Conservation (phyloP, 2,888 invertebrate species). For the Leptinotarsa tumamoca region DNA sequence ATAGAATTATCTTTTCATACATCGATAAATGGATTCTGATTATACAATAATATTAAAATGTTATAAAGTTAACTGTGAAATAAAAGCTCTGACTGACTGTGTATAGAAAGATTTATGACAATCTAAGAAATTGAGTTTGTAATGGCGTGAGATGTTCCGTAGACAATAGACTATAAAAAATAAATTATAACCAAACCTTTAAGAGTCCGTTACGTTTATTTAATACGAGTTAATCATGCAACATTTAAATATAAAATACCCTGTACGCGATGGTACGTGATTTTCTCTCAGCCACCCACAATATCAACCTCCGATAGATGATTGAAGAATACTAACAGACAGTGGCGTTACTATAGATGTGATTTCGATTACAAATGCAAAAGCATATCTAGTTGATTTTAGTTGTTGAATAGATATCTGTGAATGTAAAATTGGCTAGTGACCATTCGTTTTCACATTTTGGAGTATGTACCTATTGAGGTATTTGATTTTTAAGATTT, state of each 20-base stretch:
- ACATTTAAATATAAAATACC: slow-evolving; percentile 68
- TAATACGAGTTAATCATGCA: slow-evolving; percentile 68
- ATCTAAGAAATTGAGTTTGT: slow-evolving; percentile 61
- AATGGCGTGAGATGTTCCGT: slow-evolving; percentile 65
- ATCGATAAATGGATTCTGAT: too few species aligned
- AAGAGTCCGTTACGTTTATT: slow-evolving; percentile 67
- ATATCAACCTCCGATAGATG: slow-evolving; percentile 49
- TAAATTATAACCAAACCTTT: slow-evolving; percentile 67
- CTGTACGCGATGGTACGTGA: slow-evolving; percentile 66
- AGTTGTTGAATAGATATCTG: too few species aligned
- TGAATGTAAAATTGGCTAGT: too few species aligned
- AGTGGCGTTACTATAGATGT: slow-evolving; percentile 33
- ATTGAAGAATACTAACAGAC: slow-evolving; percentile 42
- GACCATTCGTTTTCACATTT: too few species aligned
- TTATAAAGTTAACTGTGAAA: slow-evolving; percentile 40
- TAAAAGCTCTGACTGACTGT: slow-evolving; percentile 42
- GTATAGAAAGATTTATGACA: slow-evolving; percentile 58
- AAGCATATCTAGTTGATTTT: too few species aligned
- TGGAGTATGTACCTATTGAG: too few species aligned
- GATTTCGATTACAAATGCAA: too few species aligned
- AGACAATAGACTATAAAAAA: slow-evolving; percentile 66
- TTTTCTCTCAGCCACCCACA: slow-evolving; percentile 56
- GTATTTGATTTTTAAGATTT: too few species aligned
- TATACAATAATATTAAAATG: slow-evolving; percentile 8
- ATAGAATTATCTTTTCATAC: too few species aligned